Conservation (phyloP, 1,140 invertebrate genomes). For the Cepaea nemoralis region DNA sequence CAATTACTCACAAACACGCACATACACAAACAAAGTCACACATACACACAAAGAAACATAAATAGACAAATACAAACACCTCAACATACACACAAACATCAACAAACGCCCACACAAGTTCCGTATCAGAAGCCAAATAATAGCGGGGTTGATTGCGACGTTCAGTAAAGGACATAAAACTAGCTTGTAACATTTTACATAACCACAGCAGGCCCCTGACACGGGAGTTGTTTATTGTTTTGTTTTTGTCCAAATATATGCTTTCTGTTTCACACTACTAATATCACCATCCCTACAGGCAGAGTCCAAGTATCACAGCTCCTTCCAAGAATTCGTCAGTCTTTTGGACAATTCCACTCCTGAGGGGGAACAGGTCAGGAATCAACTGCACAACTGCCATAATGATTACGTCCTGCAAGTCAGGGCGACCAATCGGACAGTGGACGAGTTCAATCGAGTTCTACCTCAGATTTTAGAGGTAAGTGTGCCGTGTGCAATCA, state of each 20-base stretch:
- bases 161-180: no score
- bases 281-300: neutral
- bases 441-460: slow-evolving; percentile 79
- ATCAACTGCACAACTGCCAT: slow-evolving; percentile 73
- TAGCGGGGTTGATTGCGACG: no score
- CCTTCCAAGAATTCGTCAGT: slow-evolving; percentile 11
- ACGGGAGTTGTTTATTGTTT: neutral
- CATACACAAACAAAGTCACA: no score
- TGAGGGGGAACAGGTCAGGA: slow-evolving; percentile 15
- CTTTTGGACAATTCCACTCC: slow-evolving; percentile 11
- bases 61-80: no score
- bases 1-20: no score
- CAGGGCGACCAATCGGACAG: slow-evolving; percentile 90
- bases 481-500: no score
- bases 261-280: neutral
- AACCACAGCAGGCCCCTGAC: no score
- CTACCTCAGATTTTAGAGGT: slow-evolving; percentile 57
- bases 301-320: slow-evolving; percentile 15
- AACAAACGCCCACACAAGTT: no score
- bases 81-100: no score
- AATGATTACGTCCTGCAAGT: slow-evolving; percentile 94
- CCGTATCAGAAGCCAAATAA: no score
- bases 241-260: neutral
- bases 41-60: no score
- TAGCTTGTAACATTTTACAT: no score